Conservation (phyloP, 2,113 vertebrate genomes). For the Ictalurus furcatus region DNA sequence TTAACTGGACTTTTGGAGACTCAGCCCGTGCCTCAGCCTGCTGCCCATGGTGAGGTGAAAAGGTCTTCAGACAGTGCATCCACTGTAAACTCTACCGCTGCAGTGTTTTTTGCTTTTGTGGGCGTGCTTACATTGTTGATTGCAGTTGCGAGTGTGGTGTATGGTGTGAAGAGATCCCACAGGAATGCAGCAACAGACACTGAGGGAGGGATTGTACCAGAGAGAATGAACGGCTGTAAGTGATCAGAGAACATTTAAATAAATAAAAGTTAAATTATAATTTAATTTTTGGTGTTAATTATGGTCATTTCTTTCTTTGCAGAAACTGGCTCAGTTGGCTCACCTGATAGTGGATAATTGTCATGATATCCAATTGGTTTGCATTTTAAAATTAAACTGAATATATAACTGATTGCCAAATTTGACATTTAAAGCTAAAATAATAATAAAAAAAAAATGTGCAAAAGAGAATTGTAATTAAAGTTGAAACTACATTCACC, state of each 20-base stretch:
- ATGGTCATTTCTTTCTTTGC: neutral
- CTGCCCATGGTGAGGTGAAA: constrained; percentile 22
- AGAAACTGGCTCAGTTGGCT: neutral
- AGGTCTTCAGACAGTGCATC: constrained; percentile 51
- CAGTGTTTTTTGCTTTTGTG: constrained; percentile 60
- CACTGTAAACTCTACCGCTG: constrained; percentile 58
- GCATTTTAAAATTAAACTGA: neutral
- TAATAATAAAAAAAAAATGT: too few species aligned
- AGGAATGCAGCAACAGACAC: constrained; percentile 14
- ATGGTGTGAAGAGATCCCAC: constrained; percentile 65
- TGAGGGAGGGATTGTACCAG: constrained; percentile 6
- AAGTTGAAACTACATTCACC: neutral
- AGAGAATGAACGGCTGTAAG: constrained; percentile 42
- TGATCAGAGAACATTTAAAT: neutral
- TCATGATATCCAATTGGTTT: too few species aligned
- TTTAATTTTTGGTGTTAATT: neutral
- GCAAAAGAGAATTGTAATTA: neutral
- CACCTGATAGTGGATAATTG: neutral
- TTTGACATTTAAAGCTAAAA: neutral
- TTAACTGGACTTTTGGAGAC: constrained; percentile 71
- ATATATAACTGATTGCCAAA: neutral
- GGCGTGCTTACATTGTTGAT: constrained; percentile 68
- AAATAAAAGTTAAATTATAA: too few species aligned
- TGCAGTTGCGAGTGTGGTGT: constrained; percentile 60
- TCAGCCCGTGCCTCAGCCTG: constrained; percentile 39